Percentiles rank a stretch among this genome's conserved stretches.
These are phyloP conservation scores for Platalea minor DNA, from an alignment of 2,797 vertebrate genomes.

Conservation along the genomic window DNA sequence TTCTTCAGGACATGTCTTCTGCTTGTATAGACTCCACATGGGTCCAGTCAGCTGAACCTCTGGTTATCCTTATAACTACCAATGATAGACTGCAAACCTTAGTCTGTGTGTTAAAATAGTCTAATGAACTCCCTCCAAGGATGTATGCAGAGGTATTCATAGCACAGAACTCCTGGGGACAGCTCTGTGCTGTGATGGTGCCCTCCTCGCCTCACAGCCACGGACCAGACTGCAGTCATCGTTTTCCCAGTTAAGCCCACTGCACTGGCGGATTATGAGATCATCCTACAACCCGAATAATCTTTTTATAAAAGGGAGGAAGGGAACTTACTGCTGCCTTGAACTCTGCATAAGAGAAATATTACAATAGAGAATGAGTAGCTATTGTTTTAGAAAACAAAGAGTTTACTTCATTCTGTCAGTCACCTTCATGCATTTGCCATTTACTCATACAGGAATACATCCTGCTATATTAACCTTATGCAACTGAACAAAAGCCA, in stretches of 20 bases:
- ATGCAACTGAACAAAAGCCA: neutral
- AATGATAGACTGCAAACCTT: fast-evolving
- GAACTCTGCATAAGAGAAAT: neutral
- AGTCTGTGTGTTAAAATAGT: neutral
- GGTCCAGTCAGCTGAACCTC: neutral
- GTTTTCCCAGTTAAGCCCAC: neutral
- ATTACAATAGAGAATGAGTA: neutral
- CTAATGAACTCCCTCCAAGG: neutral
- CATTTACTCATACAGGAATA: neutral
- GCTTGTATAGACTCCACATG: neutral
- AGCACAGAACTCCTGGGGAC: neutral
- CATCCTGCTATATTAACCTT: neutral
- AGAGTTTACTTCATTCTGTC: neutral
- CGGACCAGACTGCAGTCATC: neutral
- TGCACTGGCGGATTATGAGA: neutral
- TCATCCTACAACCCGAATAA: neutral
- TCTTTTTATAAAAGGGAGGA: neutral
- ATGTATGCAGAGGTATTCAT: neutral
- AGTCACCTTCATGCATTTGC: neutral
- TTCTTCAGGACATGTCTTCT: neutral
- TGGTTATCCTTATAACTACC: neutral
- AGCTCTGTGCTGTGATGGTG: neutral
- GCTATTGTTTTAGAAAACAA: neutral
- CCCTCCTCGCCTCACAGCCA: neutral
- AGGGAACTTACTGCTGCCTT: neutral